A percentile compares a stretch with the other conserved stretches of the same genome.
Evolutionary conservation across 2,113 vertebrate genomes (phyloP).

Genomic region (Corythaeola cristata): DNA sequence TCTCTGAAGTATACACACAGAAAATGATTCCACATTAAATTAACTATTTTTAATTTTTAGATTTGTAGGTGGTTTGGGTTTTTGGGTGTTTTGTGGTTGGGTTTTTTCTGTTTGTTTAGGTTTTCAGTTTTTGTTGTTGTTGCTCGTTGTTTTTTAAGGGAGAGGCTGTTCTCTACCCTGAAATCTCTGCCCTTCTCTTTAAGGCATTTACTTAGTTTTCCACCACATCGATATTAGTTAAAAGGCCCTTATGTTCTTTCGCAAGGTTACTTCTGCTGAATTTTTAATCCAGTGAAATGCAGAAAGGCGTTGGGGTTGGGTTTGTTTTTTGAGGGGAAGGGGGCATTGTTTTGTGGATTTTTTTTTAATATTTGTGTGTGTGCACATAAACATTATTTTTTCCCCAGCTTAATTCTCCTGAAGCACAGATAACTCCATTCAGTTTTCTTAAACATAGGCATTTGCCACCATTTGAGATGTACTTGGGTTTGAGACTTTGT

Average conservation of each 20-base stretch:
- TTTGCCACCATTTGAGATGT: neutral
- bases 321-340: no score
- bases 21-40: neutral
- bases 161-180: neutral
- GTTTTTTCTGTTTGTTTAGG: neutral
- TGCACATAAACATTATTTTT: neutral
- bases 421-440: neutral
- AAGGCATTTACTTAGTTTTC: neutral
- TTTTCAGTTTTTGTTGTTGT: rapidly evolving
- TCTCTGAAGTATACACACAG: neutral
- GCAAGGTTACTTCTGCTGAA: neutral
- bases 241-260: neutral
- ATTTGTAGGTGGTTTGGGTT: neutral
- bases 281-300: neutral
- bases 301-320: neutral
- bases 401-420: neutral
- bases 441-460: neutral
- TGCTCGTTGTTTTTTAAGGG: neutral
- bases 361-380: neutral
- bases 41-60: neutral
- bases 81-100: neutral
- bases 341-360: neutral
- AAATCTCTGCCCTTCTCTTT: neutral
- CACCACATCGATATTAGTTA: neutral
- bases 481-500: neutral